Evolutionary conservation across 2,888 invertebrate genomes (phyloP).

Genomic region (Melipona beecheii): DNA sequence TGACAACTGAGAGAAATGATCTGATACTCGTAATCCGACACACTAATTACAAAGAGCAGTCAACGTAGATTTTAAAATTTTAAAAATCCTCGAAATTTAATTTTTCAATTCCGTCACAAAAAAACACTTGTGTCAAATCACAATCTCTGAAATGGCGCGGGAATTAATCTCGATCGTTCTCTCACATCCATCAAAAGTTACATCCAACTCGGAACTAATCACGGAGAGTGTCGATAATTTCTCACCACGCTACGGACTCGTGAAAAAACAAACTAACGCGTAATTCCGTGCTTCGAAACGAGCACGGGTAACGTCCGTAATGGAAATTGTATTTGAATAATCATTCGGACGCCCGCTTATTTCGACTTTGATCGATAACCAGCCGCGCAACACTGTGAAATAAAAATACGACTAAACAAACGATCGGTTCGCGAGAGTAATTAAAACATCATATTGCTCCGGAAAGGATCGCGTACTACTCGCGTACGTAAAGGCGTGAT

Average conservation of each 20-base stretch:
- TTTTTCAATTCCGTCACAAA: too few species aligned
- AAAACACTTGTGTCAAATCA: too few species aligned
- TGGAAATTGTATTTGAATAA: slow-evolving; percentile 24
- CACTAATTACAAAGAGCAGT: too few species aligned
- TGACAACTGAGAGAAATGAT: background rate
- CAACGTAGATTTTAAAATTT: too few species aligned
- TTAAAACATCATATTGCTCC: slow-evolving; percentile 38
- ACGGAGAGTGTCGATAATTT: background rate
- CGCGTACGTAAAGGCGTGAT: slow-evolving; percentile 13
- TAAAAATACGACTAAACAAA: slow-evolving; percentile 33
- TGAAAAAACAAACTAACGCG: background rate
- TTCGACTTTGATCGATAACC: slow-evolving; percentile 38
- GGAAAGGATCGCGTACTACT: background rate
- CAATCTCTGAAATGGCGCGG: too few species aligned
- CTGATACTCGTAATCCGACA: too few species aligned
- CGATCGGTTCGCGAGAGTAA: slow-evolving; percentile 36
- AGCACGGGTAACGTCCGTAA: background rate
- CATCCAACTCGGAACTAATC: background rate
- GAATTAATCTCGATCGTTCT: background rate
- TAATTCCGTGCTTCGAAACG: background rate
- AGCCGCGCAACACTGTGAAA: background rate
- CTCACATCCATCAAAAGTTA: background rate
- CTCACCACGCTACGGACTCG: background rate
- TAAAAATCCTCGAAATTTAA: too few species aligned
- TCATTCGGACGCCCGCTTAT: slow-evolving; percentile 11